Evolutionary conservation across 1,140 invertebrate genomes (phyloP).

Genomic region (Dryas iulia): DNA sequence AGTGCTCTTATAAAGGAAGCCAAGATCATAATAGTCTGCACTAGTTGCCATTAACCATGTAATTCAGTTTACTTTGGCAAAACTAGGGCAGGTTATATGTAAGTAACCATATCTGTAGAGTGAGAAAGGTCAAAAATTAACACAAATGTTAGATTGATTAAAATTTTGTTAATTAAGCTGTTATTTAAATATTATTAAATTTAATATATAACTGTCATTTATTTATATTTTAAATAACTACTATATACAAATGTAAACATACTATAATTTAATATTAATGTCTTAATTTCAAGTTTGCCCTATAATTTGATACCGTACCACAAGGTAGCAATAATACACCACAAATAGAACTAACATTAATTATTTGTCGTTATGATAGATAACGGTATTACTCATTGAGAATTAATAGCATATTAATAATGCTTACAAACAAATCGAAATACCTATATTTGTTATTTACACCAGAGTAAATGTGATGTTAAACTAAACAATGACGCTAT

Average conservation of each 20-base stretch:
- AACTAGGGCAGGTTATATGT: neutral
- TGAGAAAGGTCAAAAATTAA: no score
- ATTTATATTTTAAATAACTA: no score
- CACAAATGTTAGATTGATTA: no score
- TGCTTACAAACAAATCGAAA: neutral
- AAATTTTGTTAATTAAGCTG: no score
- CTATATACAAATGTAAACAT: no score
- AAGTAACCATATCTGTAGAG: no score
- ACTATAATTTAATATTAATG: neutral
- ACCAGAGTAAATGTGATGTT: neutral
- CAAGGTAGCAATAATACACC: constrained; percentile 22
- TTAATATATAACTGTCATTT: no score
- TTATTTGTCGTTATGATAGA: neutral
- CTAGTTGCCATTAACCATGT: neutral
- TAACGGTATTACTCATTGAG: neutral
- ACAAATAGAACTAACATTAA: constrained; percentile 10
- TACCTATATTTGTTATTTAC: no score
- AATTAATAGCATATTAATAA: neutral
- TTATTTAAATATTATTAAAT: no score
- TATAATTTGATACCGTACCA: neutral
- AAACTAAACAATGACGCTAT: neutral
- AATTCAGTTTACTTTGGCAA: neutral
- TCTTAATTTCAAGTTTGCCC: neutral
- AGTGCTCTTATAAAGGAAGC: neutral
- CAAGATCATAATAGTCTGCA: neutral